These are phyloP conservation scores for Heliothis subflexa DNA, from an alignment of 1,140 invertebrate genomes.

Conservation along the genomic window DNA sequence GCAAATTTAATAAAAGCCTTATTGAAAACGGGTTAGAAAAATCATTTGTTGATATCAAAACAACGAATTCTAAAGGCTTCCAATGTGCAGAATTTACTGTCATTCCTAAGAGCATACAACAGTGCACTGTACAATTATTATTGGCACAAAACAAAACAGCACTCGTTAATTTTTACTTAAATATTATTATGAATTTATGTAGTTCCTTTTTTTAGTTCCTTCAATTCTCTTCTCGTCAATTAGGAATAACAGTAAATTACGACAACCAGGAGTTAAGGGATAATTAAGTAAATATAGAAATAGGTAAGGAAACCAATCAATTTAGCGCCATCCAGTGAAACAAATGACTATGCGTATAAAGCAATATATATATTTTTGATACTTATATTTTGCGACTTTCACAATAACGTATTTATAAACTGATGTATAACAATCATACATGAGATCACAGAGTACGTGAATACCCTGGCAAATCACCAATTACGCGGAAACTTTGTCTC, in stretches of 20 bases:
- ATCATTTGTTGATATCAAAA: not conserved
- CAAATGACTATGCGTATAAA: constrained; percentile 24
- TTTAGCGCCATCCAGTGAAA: constrained; percentile 40
- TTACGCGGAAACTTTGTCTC: constrained; percentile 62
- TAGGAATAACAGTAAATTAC: constrained; percentile 35
- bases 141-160: constrained; percentile 65
- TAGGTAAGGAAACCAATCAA: constrained; percentile 10
- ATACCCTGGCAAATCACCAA: constrained; percentile 80
- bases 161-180: constrained; percentile 41
- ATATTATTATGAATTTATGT: constrained; percentile 15
- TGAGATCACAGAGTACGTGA: constrained; percentile 83
- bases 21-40: constrained; percentile 16
- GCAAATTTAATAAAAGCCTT: constrained; percentile 23
- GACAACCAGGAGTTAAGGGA: not conserved
- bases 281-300: not conserved
- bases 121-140: constrained; percentile 49
- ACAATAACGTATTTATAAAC: constrained; percentile 63
- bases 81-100: constrained; percentile 48
- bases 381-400: constrained; percentile 67
- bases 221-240: not conserved
- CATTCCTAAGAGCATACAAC: constrained; percentile 42
- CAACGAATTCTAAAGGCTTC: constrained; percentile 1
- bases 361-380: constrained; percentile 35
- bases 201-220: constrained; percentile 5
- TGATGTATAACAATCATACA: constrained; percentile 76